A percentile compares a stretch with the other conserved stretches of the same genome.
Evolutionary conservation across 2,888 invertebrate species (phyloP).

Genomic region (Hermaeophaga mercurialis): DNA sequence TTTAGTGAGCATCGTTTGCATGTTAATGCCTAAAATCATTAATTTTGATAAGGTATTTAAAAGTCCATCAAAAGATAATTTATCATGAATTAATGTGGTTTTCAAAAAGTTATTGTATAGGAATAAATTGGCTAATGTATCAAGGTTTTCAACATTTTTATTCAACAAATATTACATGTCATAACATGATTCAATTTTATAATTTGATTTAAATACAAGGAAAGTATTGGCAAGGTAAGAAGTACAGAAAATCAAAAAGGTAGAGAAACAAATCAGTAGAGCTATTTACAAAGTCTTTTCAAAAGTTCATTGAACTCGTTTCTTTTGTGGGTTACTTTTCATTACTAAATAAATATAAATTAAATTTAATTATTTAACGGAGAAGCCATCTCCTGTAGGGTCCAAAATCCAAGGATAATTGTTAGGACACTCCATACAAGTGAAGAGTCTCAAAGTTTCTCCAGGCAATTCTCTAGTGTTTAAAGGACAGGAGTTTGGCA

Average conservation of each 20-base stretch:
- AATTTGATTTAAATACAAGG: conserved; percentile 13
- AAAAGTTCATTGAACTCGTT: conserved; percentile 22
- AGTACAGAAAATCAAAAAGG: conserved; percentile 6
- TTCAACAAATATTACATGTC: conserved; percentile 28
- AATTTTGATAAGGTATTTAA: not conserved
- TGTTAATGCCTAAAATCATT: not conserved
- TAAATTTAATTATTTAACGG: conserved; percentile 71
- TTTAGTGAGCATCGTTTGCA: too few species aligned
- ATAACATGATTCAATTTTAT: conserved; percentile 19
- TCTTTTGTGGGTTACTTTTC: conserved; percentile 8
- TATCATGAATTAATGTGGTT: not conserved
- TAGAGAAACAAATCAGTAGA: conserved; percentile 35
- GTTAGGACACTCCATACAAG: conserved; percentile 95
- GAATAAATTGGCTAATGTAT: conserved; percentile 54
- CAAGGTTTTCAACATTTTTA: conserved; percentile 45
- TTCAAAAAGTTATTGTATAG: conserved; percentile 49
- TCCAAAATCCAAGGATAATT: conserved; percentile 95
- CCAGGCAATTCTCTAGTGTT: conserved; percentile 90
- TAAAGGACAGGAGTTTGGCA: conserved; percentile 89
- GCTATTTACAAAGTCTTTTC: conserved; percentile 51
- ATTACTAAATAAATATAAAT: conserved; percentile 53
- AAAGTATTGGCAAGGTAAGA: conserved; percentile 19
- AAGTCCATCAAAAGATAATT: too few species aligned
- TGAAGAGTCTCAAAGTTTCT: conserved; percentile 89
- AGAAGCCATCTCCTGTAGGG: conserved; percentile 93